Conservation (phyloP, 1,140 invertebrate species). For the Bombus ignitus region DNA sequence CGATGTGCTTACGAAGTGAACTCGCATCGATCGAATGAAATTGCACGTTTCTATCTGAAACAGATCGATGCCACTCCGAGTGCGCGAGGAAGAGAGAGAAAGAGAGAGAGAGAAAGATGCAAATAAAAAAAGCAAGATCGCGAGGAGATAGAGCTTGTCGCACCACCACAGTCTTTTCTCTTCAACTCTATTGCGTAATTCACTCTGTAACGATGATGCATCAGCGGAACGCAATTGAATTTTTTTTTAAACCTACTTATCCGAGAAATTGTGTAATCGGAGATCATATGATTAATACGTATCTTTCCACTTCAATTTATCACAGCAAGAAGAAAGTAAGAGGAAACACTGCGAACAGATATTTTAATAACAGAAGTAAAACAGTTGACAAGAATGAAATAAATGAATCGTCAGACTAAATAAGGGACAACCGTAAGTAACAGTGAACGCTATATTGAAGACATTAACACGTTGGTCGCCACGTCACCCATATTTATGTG, state of each 20-base stretch:
- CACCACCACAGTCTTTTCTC: not conserved
- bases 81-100: not conserved
- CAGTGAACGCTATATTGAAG: too few species aligned
- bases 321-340: not conserved
- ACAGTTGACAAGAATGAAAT: too few species aligned
- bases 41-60: not conserved
- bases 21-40: conserved; percentile 2
- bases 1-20: not conserved
- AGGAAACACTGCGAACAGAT: too few species aligned
- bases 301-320: not conserved
- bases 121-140: not conserved
- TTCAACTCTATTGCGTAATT: not conserved
- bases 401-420: too few species aligned
- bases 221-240: not conserved
- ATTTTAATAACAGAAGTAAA: too few species aligned
- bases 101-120: not conserved
- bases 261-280: not conserved
- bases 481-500: too few species aligned
- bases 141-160: not conserved
- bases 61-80: not conserved
- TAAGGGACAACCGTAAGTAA: too few species aligned
- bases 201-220: conserved; percentile 3
- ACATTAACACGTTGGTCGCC: too few species aligned
- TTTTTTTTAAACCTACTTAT: not conserved
- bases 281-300: not conserved